phyloP scores from a whole-genome alignment of 2,797 vertebrate species.

The Sebastes diploproa region DNA sequence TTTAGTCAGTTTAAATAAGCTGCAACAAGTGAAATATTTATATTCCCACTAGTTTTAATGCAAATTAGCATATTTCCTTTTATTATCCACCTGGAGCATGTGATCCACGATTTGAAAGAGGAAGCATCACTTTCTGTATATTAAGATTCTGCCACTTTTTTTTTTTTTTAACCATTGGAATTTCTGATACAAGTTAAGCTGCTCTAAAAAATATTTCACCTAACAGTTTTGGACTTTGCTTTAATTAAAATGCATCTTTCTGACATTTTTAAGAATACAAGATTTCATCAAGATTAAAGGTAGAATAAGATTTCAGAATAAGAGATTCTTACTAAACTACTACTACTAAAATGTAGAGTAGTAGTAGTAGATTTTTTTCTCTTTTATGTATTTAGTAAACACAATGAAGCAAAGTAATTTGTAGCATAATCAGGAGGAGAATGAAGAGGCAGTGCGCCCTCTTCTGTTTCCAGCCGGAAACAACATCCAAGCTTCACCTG shows the following conservation, averaged over 20 bases:
- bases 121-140: neutral
- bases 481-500: slow-evolving; percentile 42
- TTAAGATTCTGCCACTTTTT: neutral
- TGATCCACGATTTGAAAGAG: neutral
- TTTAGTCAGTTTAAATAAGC: neutral
- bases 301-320: neutral
- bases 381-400: neutral
- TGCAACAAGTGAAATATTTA: slow-evolving; percentile 7
- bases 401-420: neutral
- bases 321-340: neutral
- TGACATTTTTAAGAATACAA: neutral
- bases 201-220: neutral
- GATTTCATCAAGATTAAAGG: neutral
- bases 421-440: neutral
- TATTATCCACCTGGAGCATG: neutral
- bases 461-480: slow-evolving; percentile 54
- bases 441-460: slow-evolving; percentile 68
- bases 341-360: too few relatives aligned
- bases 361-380: neutral
- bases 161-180: neutral
- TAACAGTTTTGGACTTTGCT: neutral
- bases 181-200: neutral
- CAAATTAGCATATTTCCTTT: neutral
- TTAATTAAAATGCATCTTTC: neutral
- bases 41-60: neutral